A percentile compares a stretch with the other conserved stretches of the same genome.
phyloP scores from a whole-genome alignment of 1,140 invertebrate genomes.

The Brevipalpus yothersi region DNA sequence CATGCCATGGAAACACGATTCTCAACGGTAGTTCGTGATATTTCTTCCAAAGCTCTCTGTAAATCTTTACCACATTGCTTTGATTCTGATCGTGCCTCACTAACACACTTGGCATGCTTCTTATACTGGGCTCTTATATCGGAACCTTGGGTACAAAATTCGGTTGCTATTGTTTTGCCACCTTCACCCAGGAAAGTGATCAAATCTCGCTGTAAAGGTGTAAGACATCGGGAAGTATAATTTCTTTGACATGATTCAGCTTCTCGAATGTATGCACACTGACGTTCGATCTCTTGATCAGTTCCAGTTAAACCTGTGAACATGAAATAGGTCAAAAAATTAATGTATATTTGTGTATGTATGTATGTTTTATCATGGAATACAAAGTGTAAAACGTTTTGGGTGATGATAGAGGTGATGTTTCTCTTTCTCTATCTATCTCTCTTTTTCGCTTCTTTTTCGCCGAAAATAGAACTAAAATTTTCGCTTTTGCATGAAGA shows the following conservation, averaged over 20 bases:
- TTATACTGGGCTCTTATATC: neutral
- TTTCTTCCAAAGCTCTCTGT: constrained; percentile 12
- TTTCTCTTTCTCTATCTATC: too few species aligned
- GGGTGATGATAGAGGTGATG: too few species aligned
- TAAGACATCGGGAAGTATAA: constrained; percentile 13
- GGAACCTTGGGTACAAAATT: constrained; percentile 14
- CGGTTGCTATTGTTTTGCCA: constrained; percentile 10
- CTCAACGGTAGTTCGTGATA: constrained; percentile 12
- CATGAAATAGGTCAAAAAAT: neutral
- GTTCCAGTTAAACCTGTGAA: constrained; percentile 7
- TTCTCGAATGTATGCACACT: constrained; percentile 11
- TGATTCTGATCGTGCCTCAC: neutral
- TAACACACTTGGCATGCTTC: neutral
- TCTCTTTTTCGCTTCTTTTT: too few species aligned
- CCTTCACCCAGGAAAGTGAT: constrained; percentile 14
- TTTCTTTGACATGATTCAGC: constrained; percentile 14
- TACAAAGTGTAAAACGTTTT: too few species aligned
- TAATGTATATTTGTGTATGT: neutral
- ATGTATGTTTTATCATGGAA: too few species aligned
- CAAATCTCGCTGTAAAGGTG: constrained; percentile 13
- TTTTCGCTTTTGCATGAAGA: too few species aligned
- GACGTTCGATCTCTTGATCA: constrained; percentile 11
- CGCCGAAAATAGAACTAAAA: too few species aligned
- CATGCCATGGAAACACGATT: constrained; percentile 14
- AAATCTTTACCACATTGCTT: constrained; percentile 13